phyloP scores from a whole-genome alignment of 1,140 invertebrate genomes.

The Apis dorsata region DNA sequence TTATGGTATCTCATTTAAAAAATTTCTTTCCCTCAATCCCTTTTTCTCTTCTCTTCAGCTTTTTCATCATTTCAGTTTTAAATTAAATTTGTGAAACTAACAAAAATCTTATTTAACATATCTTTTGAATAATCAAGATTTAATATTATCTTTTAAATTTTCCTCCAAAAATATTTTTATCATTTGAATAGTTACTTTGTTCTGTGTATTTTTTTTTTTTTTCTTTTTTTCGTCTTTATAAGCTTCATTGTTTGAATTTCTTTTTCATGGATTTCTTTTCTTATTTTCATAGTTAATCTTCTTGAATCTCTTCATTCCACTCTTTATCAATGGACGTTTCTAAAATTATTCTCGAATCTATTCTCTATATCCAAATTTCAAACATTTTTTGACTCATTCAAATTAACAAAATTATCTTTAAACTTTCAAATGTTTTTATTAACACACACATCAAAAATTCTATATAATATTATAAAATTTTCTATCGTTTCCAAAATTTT shows the following conservation, averaged over 20 bases:
- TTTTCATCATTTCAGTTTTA: too few relatives aligned
- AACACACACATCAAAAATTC: too few relatives aligned
- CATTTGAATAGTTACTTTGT: constrained; percentile 2
- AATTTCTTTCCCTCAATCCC: background rate
- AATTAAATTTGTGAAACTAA: background rate
- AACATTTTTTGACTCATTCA: too few relatives aligned
- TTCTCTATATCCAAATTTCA: too few relatives aligned
- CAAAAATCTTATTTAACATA: background rate
- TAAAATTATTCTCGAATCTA: too few relatives aligned
- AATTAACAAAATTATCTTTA: too few relatives aligned
- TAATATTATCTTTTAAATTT: background rate
- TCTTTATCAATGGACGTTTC: background rate
- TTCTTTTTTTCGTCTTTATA: background rate
- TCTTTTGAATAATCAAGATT: background rate
- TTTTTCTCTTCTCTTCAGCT: background rate
- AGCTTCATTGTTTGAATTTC: background rate
- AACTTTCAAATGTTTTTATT: too few relatives aligned
- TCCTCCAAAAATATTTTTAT: background rate
- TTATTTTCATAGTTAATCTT: too few relatives aligned
- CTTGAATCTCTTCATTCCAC: constrained; percentile 3
- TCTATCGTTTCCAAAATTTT: too few relatives aligned
- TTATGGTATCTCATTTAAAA: background rate
- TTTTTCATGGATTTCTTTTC: background rate
- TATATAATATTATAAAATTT: too few relatives aligned
- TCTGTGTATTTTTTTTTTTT: background rate